A percentile compares a stretch with the other conserved stretches of the same genome.
phyloP scores from a whole-genome alignment of 2,797 vertebrate species.

The Pipistrellus pipistrellus region DNA sequence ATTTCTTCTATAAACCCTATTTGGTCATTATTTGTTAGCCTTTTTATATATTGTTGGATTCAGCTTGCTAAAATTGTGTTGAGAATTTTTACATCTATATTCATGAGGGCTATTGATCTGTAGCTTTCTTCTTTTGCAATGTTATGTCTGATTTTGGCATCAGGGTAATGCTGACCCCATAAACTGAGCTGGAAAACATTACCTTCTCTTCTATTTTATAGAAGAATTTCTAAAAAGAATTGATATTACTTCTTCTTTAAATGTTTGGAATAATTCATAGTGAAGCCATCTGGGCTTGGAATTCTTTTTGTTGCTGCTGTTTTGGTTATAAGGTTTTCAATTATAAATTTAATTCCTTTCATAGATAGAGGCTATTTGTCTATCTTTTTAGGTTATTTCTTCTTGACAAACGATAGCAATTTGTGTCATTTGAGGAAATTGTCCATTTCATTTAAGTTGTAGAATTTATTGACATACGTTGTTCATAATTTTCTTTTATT shows the following conservation, averaged over 20 bases:
- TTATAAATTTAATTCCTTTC: neutral
- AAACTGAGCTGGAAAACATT: neutral
- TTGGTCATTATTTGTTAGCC: neutral
- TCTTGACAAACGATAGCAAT: neutral
- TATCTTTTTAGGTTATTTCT: neutral
- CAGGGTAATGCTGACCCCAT: neutral
- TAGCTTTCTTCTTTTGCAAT: neutral
- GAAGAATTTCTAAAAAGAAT: neutral
- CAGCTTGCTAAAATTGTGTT: neutral
- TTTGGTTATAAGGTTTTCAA: slow-evolving; percentile 24
- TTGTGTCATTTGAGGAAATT: neutral
- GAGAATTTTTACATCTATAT: neutral
- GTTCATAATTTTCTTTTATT: neutral
- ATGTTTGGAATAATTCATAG: neutral
- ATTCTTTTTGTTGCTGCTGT: neutral
- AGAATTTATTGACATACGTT: neutral
- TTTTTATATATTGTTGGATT: neutral
- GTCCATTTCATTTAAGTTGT: slow-evolving; percentile 18
- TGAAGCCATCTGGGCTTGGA: neutral
- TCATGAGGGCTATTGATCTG: neutral
- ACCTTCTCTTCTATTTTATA: neutral
- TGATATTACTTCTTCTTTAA: slow-evolving; percentile 30
- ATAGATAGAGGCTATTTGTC: neutral
- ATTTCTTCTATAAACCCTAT: neutral
- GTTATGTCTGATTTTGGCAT: neutral